Evolutionary conservation across 2,797 vertebrate genomes (phyloP), one percentile per base, ranked within the genome.

Genomic region (Hippoglossus hippoglossus): DNA sequence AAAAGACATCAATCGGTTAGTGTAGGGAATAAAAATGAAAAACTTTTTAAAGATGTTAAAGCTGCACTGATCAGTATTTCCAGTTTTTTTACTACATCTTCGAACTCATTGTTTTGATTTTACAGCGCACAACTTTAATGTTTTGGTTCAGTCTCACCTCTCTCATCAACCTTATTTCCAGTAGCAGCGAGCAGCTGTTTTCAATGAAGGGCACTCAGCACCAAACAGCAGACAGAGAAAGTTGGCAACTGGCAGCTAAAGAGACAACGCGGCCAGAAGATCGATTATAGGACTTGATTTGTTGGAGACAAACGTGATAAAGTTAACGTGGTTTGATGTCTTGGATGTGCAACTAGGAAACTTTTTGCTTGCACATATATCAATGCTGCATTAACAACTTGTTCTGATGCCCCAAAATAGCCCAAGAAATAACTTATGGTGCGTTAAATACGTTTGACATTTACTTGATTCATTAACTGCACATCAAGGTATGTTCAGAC

Each of bases 151-250:
- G 28, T 56, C 7, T 25, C 10, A 39, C 9, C 3, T 11, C 24
- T 58, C 46, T 53, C 25, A 41, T 24, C 13, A 15, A 16, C 4
- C 18, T 28, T 56, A 49, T 47, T 64, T 36, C 6, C 26, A 66
- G 25, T 52, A 15, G 65, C 46, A 52, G 34, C 19, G 39, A 8
- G n/a, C 53, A 62, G 19, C 44, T 55, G 50, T 49, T 67, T 56
- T 31, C 3, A 41, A 13, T 19, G 46, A 62, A 47, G 47, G 26
- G 7, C 22, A 10, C 18, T 19, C 28, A 73, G 49, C 21, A 49
- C 13, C 26, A 16, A 34, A 25, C 50, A 31, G 49, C 39, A 62
- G 3, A 15, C 49, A 16, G 8, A 21, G 15, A 52, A 21, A 24
- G 19, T 10, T 28, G n/a, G 41, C 16, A 16, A n/a, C 5, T 34